phyloP scores from a whole-genome alignment of 2,797 vertebrate genomes.

The Orientallactaga sibirica region DNA sequence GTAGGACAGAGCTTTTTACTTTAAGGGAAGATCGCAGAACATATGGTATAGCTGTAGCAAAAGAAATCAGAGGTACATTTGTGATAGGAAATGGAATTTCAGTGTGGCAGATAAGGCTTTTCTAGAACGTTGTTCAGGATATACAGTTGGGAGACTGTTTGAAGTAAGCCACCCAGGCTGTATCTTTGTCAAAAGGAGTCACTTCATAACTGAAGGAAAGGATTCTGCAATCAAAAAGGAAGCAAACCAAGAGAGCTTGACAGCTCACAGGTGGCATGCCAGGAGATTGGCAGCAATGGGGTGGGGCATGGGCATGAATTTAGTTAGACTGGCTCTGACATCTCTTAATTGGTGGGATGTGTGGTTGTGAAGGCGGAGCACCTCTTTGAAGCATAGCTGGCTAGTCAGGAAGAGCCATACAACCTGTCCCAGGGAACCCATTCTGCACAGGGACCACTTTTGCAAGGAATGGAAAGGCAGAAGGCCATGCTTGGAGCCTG shows the following conservation, averaged over 20 bases:
- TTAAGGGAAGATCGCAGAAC: neutral
- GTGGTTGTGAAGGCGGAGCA: neutral
- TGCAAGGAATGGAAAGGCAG: slow-evolving; percentile 18
- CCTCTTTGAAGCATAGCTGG: neutral
- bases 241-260: neutral
- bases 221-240: neutral
- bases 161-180: neutral
- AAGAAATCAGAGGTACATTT: neutral
- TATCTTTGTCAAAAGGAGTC: slow-evolving; percentile 4
- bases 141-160: slow-evolving; percentile 4
- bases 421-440: no score
- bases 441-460: neutral
- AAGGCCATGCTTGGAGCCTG: neutral
- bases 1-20: neutral
- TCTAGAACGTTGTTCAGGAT: neutral
- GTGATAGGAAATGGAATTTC: slow-evolving; percentile 4
- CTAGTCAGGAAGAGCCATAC: neutral
- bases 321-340: neutral
- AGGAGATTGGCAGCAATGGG: neutral
- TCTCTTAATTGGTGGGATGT: neutral
- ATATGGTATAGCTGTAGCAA: neutral
- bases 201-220: neutral
- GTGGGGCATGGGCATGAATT: neutral
- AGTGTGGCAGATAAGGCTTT: neutral
- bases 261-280: neutral